Evolutionary conservation across 2,888 invertebrate species (phyloP), one percentile per base, ranked within the genome.

Genomic region (Ennomos fuscantarius): DNA sequence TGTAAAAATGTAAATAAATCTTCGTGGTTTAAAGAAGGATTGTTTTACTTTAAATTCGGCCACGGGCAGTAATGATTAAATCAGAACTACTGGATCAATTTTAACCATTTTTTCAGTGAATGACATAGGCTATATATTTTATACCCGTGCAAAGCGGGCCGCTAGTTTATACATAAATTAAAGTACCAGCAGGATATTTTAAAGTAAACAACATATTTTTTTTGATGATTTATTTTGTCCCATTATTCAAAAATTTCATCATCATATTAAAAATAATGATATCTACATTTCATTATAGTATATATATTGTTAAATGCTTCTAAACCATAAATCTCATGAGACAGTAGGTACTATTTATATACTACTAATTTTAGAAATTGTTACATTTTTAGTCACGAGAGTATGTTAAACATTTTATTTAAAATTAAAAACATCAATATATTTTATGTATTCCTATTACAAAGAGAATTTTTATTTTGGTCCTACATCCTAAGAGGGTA

Each of bases 231-330:
- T 87, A 87, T 88, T 86, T 84, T 87, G 89, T 87, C 88, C 89
- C 89, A 86, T 79, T 84, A 86, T 82, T 86, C 78, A 87, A 89
- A 24, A 88, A 88, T 84, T 85, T 86, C 80, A 86, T 87, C 81
- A 84, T 83, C 82, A 83, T 87, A 86, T 86, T 87, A 87, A 90
- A 90, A 90, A 89, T 89, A 90, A 88, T 87, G 81, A 87, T 84
- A 87, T 86, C 87, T 89, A 89, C 84, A 85, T 86, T n/a, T 83
- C 79, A 79, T 84, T 80, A 79, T 84, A 84, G 81, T 82, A 83
- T 82, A 82, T 81, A 80, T 81, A 77, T 83, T 84, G 85, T 90
- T 90, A 91, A 91, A 91, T 90, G 89, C 91, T 87, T 86, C 88
- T 88, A 89, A 89, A 86, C 52, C 85, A 86, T 87, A 86, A 86